Evolutionary conservation across 2,113 vertebrate genomes (phyloP), one percentile per base, ranked within the genome.

Genomic region (Ceyx melanurus): DNA sequence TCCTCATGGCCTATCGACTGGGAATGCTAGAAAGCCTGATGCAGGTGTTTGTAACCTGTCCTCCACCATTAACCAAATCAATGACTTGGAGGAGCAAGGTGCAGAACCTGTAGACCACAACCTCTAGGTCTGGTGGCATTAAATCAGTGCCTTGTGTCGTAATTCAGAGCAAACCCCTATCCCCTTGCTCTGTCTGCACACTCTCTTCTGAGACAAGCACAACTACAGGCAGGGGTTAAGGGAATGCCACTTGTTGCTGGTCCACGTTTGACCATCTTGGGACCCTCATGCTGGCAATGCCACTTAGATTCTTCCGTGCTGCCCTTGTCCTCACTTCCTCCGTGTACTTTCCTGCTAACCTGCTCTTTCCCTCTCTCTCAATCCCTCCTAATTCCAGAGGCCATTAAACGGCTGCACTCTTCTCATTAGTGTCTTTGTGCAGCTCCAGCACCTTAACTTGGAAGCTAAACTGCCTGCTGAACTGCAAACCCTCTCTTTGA

Each of bases 11-110:
- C 40, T 35, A 5, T 62, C 0, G 2, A 19, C 33, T 58, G n/a
- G 11, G 37, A 46, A 14, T 42, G 15, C 61, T 50, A 15, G 21
- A 37, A 54, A 67, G 31, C 48, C 57, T 0, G 0, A 1, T 67
- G 48, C 16, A 15, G 46, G 5, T 64, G 26, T 75, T 82, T 62
- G 54, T 88, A 51, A 58, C 21, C 23, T 23, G 15, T 29, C 42
- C 19, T 51, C 37, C 60, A 48, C 13, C 43, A 35, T 72, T 46
- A 72, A 54, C 35, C 20, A 25, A 29, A 45, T 3, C n/a, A 35
- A 78, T 64, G 31, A 5, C 40, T 25, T 21, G 16, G n/a, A 78
- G 23, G 48, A 72, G 53, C 22, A 37, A 51, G 15, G 53, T 58
- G 77, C 42, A 50, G 71, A 50, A n/a, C 20, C 22, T 64, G 57